phyloP scores from a whole-genome alignment of 2,797 vertebrate species.

The Tamandua tetradactyla region DNA sequence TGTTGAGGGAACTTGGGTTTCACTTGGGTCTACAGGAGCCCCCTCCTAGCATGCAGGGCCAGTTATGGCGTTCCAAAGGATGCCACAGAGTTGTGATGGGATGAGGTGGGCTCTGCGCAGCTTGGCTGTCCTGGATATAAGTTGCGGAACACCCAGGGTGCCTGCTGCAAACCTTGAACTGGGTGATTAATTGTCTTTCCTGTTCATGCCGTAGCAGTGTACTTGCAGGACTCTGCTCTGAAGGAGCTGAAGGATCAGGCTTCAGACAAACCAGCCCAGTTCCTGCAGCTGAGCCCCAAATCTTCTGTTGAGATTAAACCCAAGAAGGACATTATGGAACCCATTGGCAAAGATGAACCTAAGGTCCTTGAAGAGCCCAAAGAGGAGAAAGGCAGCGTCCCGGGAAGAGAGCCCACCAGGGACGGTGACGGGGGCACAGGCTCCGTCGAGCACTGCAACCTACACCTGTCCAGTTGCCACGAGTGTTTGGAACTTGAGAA shows the following conservation, averaged over 20 bases:
- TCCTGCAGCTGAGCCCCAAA: background rate
- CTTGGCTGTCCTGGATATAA: background rate
- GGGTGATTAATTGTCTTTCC: background rate
- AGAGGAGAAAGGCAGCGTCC: constrained; percentile 18
- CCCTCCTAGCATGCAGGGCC: background rate
- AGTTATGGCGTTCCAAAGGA: background rate
- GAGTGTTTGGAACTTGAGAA: constrained; percentile 95
- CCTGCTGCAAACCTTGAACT: rapidly evolving
- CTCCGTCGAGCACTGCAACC: constrained; percentile 84
- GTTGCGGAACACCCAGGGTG: background rate
- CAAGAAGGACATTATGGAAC: constrained; percentile 19
- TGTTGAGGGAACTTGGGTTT: background rate
- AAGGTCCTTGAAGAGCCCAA: background rate
- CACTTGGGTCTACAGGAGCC: background rate
- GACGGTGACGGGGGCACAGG: constrained; percentile 33
- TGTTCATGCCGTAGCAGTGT: constrained; percentile 87
- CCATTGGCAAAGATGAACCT: background rate
- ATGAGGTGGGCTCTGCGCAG: background rate
- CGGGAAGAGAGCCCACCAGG: background rate
- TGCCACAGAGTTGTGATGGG: background rate
- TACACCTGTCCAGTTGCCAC: constrained; percentile 94
- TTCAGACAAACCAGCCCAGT: background rate
- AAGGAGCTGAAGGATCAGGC: constrained; percentile 79
- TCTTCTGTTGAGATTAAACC: constrained; percentile 4
- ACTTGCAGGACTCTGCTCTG: constrained; percentile 87